Evolutionary conservation across 2,797 vertebrate species (phyloP), one percentile per base, ranked within the genome.

Genomic region (Arctocebus calabarensis): DNA sequence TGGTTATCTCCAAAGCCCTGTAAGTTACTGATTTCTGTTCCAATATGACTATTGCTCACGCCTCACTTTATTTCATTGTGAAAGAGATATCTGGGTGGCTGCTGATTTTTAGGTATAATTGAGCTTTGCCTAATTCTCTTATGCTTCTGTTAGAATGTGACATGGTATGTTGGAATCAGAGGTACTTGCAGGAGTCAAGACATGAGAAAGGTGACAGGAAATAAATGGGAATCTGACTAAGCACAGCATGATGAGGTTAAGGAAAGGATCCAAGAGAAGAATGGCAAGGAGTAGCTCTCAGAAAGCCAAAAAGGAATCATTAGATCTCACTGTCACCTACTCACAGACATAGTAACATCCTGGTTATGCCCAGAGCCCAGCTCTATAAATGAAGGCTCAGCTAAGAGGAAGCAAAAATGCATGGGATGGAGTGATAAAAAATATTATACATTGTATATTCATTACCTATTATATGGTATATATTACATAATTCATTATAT

Each of bases 121-220:
- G 89, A 96, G 81, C 68, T 91, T 66, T 66, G 77, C 52, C 82
- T 88, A 71, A 94, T 94, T 96, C 40, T 93, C 73, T 75, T 95
- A 87, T 75, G 75, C 79, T 84, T 96, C 68, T 66, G 75, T 95
- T 61, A 91, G 91, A 92, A 45, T 66, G 57, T 88, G 88, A 77
- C 52, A 84, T 14, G 70, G 68, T 62, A 29, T 78, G 61, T 66
- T 91, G 77, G 40, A 84, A 84, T 68, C 11, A 66, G 37, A 37
- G 37, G 16, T 48, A 40, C 40, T 68, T 48, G 29, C 52, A 66
- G 62, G 45, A 90, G 82, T 94, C 48, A 66, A 75, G 57, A 61
- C 17, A 20, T 17, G 14, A 66, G 73, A 48, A 94, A n/a, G 1
- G 27, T 23, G 37, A 66, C 9, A n/a, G 11, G 71, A 81, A 32